phyloP scores from a whole-genome alignment of 2,797 vertebrate genomes.

The Muscicapa comitata region DNA sequence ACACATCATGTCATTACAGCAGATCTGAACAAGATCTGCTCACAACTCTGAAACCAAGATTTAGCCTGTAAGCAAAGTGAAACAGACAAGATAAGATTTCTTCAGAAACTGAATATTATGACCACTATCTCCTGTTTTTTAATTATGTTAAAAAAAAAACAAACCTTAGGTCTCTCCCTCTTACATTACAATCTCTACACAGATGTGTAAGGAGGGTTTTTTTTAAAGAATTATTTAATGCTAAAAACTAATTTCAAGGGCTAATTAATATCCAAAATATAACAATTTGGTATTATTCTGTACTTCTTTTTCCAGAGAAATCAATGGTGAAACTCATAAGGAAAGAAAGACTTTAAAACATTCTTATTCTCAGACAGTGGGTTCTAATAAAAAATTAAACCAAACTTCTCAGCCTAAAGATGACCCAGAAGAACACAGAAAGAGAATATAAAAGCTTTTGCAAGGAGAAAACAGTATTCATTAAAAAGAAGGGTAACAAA shows the following conservation, averaged over 20 bases:
- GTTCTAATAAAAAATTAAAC: neutral
- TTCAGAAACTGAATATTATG: neutral
- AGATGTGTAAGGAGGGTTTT: neutral
- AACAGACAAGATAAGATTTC: neutral
- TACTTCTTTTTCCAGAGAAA: neutral
- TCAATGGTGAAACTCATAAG: neutral
- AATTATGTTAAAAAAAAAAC: neutral
- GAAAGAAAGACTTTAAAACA: neutral
- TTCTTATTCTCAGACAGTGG: neutral
- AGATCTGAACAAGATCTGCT: neutral
- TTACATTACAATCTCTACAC: neutral
- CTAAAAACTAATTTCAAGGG: neutral
- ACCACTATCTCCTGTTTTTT: neutral
- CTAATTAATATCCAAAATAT: neutral
- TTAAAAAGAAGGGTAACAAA: neutral
- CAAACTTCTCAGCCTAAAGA: neutral
- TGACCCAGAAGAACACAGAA: neutral
- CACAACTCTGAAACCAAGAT: neutral
- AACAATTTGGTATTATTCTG: neutral
- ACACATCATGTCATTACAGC: neutral
- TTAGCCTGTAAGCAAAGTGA: neutral
- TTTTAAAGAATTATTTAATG: neutral
- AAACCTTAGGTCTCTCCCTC: neutral
- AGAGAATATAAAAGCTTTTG: neutral
- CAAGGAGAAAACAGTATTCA: neutral